Conservation (phyloP, 2,113 vertebrate genomes). For the Colius striatus region DNA sequence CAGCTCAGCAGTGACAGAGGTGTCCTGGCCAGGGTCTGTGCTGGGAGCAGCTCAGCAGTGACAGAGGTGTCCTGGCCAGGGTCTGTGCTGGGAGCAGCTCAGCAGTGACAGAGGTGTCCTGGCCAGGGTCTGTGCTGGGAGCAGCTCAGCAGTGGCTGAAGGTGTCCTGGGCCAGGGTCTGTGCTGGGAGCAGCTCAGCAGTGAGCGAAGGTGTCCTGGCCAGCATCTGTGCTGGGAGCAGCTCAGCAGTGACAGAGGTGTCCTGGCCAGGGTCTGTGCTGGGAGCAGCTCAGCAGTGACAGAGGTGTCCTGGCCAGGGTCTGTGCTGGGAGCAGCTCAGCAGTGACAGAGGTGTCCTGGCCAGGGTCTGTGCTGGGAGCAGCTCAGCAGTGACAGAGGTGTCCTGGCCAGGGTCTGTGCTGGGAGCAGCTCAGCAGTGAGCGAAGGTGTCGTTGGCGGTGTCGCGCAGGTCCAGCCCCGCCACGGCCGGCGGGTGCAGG, state of each 20-base stretch:
- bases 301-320: background rate
- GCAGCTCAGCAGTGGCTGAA: no score
- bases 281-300: no score
- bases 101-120: slow-evolving; percentile 83
- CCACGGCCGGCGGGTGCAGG: slow-evolving; percentile 73
- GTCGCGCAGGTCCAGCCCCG: slow-evolving; percentile 88
- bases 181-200: no score
- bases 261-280: background rate
- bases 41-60: slow-evolving; percentile 71
- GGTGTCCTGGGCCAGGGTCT: background rate
- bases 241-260: no score
- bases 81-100: background rate
- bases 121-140: no score
- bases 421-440: slow-evolving; percentile 71
- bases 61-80: slow-evolving; percentile 83
- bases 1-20: slow-evolving; percentile 82
- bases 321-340: no score
- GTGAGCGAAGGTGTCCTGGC: background rate
- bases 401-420: slow-evolving; percentile 9
- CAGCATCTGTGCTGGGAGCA: no score
- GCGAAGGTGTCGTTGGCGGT: slow-evolving; percentile 78
- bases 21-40: slow-evolving; percentile 23
- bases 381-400: slow-evolving; percentile 82
- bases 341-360: no score
- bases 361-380: background rate